A percentile compares a stretch with the other conserved stretches of the same genome.
phyloP scores from a whole-genome alignment of 2,113 vertebrate genomes.

The Chrysochloris asiatica region DNA sequence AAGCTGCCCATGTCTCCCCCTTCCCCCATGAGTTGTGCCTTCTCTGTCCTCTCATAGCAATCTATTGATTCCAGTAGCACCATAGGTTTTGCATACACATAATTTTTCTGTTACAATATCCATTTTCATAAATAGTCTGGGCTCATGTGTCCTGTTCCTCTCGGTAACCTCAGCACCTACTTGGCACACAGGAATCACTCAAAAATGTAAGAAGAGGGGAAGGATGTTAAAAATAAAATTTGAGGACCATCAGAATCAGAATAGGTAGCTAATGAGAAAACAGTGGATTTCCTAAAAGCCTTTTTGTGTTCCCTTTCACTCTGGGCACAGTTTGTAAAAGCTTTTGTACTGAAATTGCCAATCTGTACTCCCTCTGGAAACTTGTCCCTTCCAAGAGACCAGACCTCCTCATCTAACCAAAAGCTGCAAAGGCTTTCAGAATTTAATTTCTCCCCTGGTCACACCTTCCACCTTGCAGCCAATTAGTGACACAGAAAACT shows the following conservation, averaged over 20 bases:
- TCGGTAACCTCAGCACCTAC: background rate
- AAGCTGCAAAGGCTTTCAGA: background rate
- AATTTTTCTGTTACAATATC: background rate
- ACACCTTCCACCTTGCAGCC: background rate
- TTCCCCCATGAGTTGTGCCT: too few relatives aligned
- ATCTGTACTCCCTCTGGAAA: background rate
- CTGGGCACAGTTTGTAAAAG: background rate
- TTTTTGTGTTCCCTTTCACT: slow-evolving; percentile 63
- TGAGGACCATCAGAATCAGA: background rate
- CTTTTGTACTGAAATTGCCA: background rate
- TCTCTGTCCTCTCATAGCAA: background rate
- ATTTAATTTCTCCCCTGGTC: background rate
- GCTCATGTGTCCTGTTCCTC: background rate
- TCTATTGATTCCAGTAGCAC: background rate
- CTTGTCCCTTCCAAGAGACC: background rate
- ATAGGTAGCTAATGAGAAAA: background rate
- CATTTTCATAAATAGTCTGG: background rate
- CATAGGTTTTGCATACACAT: background rate
- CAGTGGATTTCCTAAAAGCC: background rate
- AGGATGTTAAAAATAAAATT: background rate
- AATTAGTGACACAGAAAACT: background rate
- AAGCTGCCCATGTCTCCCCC: too few relatives aligned
- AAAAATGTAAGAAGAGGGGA: background rate
- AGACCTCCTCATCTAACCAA: background rate
- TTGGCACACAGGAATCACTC: background rate